Evolutionary conservation across 2,113 vertebrate genomes (phyloP).

Genomic region (Lonchura striata): DNA sequence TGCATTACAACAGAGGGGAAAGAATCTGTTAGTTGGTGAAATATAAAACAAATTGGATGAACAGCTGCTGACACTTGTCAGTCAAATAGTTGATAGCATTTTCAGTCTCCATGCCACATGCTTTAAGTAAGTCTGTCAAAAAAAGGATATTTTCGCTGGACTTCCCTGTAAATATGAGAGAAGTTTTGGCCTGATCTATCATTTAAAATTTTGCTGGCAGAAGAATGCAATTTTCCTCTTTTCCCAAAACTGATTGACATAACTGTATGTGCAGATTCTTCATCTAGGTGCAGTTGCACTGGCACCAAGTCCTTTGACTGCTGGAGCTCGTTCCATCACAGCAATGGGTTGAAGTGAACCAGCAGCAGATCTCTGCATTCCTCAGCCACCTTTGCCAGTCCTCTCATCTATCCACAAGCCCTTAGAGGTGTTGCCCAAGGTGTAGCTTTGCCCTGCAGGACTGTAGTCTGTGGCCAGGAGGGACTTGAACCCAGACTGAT

Average conservation of each 20-base stretch:
- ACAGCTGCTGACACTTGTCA: slow-evolving; percentile 73
- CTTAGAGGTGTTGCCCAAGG: neutral
- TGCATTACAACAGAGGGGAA: slow-evolving; percentile 59
- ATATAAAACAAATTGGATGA: slow-evolving; percentile 72
- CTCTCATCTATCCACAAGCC: neutral
- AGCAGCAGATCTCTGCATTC: neutral
- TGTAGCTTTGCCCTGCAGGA: neutral
- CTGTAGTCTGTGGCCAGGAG: neutral
- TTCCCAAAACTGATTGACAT: slow-evolving; percentile 48
- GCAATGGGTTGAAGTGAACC: neutral
- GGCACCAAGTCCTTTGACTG: slow-evolving; percentile 53
- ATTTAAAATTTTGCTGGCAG: slow-evolving; percentile 66
- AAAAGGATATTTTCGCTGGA: slow-evolving; percentile 63
- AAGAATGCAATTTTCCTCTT: slow-evolving; percentile 31
- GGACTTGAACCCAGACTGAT: neutral
- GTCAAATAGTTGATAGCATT: slow-evolving; percentile 72
- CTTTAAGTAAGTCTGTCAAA: slow-evolving; percentile 67
- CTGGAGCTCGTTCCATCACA: neutral
- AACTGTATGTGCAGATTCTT: slow-evolving; percentile 51
- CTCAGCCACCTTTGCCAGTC: neutral
- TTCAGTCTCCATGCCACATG: slow-evolving; percentile 69
- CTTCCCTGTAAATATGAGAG: slow-evolving; percentile 65
- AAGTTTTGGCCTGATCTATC: slow-evolving; percentile 65
- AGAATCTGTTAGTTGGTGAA: slow-evolving; percentile 65
- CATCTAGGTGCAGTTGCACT: slow-evolving; percentile 52